phyloP scores from a whole-genome alignment of 2,113 vertebrate species.

The Nerophis lumbriciformis region DNA sequence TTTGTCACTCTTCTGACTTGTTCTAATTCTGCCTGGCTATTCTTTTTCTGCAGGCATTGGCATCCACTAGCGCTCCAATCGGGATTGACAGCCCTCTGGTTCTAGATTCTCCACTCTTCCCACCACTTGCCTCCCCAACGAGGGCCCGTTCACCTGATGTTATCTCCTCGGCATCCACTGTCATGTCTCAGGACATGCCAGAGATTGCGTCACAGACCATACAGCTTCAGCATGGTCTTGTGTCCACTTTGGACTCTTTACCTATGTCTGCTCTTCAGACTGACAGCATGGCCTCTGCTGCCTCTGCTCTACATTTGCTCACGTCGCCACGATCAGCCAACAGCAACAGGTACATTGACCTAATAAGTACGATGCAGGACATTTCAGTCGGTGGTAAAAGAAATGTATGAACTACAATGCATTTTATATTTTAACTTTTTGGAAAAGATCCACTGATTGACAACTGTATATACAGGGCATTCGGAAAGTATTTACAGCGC shows the following conservation, averaged over 20 bases:
- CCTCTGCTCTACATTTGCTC: conserved; percentile 85
- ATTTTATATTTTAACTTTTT: background rate
- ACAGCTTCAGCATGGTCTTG: conserved; percentile 61
- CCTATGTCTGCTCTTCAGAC: conserved; percentile 60
- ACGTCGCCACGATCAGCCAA: conserved; percentile 78
- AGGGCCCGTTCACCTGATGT: conserved; percentile 92
- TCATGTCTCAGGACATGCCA: conserved; percentile 92
- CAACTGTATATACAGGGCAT: too few species aligned
- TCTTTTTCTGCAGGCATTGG: conserved; percentile 55
- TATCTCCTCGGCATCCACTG: conserved; percentile 95
- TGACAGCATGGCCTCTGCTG: conserved; percentile 93
- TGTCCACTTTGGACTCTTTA: conserved; percentile 64
- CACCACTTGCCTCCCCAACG: conserved; percentile 85
- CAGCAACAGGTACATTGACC: conserved; percentile 45
- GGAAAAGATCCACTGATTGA: too few species aligned
- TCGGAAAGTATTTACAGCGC: too few species aligned
- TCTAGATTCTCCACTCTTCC: conserved; percentile 81
- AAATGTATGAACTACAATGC: background rate
- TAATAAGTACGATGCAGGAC: background rate
- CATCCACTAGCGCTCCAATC: conserved; percentile 71
- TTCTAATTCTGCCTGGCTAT: background rate
- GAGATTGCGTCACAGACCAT: conserved; percentile 93
- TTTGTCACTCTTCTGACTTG: background rate
- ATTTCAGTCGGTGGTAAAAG: background rate
- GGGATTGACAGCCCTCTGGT: conserved; percentile 78